phyloP scores from a whole-genome alignment of 2,797 vertebrate genomes.

The Eospalax fontanierii region DNA sequence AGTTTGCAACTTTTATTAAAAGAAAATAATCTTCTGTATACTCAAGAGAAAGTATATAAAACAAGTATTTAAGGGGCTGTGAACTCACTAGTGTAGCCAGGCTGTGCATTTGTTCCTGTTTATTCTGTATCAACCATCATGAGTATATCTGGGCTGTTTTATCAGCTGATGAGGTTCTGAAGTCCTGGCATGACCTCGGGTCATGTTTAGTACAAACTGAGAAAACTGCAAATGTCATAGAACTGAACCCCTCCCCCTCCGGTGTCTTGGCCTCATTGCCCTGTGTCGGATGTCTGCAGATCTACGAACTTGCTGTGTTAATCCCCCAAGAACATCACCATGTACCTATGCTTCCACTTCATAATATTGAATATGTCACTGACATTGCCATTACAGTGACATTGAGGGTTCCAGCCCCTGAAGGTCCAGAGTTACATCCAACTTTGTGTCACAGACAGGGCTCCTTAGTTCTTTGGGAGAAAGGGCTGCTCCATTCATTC shows the following conservation, averaged over 20 bases:
- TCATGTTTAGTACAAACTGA: background rate
- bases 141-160: background rate
- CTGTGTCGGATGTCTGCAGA: background rate
- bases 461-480: background rate
- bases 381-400: background rate
- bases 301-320: background rate
- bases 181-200: background rate
- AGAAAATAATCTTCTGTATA: background rate
- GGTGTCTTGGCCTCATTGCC: background rate
- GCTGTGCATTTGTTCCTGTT: background rate
- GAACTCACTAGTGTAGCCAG: background rate
- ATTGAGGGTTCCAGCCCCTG: background rate
- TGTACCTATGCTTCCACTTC: background rate
- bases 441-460: background rate
- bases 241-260: background rate
- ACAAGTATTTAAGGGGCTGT: background rate
- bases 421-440: background rate
- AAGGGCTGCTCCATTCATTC: background rate
- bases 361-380: background rate
- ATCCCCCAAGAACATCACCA: background rate
- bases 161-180: background rate
- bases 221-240: background rate
- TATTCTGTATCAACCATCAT: too few relatives aligned
- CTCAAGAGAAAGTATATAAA: constrained; percentile 28
- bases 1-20: constrained; percentile 15